Base-by-base conservation (phyloP, 92 coral and sea anemone genomes). In the Porites divaricata region DNA sequence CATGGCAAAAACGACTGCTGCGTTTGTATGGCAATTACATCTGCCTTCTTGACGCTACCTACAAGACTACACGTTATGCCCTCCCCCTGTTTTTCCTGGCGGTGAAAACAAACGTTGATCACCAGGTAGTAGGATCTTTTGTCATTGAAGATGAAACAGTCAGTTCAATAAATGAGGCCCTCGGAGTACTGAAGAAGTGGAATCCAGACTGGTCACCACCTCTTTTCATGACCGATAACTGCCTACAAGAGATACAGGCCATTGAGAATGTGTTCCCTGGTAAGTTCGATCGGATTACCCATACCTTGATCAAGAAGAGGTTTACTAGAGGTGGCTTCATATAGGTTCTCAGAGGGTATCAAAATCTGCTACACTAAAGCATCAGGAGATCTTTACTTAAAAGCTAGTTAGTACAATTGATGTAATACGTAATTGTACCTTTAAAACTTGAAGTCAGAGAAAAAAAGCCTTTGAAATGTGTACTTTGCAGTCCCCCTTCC, bases 31-130 rank as follows among this genome's bases (percentile, higher is more conserved):
- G 95, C 61, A 85, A 91, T 45, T 53, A 80, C 64, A 83, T 88
- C 28, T 79, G 89, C 72, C 88, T 91, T 19, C 76, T 91, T 5
- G 91, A 91, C 76, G 95, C 92, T 9, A 91, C 95, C 2, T 84
- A 91, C 75, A 78, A 74, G 48, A 91, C 92, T 50, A 88, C 90
- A 9, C 25, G 89, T 5, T 88, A 91, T 57, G 78, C 92, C 19
- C 87, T 91, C 20, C 92, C 95, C 14, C 83, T 91, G 62, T 88
- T 91, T 52, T 91, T 88, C 74, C 67, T 91, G 9, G 90, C 79
- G 1, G 92, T 91, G 19, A 91, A 81, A 66, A 91, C 95, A 6
- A 91, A 91, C 73, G 95, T 84, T 0, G 87, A 84, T 15, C 88
- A 88, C 61, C 89, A 79, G 53, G 85, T 88, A 53, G 90, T 91